phyloP scores from a whole-genome alignment of 2,888 invertebrate genomes.

The Encarsia formosa region DNA sequence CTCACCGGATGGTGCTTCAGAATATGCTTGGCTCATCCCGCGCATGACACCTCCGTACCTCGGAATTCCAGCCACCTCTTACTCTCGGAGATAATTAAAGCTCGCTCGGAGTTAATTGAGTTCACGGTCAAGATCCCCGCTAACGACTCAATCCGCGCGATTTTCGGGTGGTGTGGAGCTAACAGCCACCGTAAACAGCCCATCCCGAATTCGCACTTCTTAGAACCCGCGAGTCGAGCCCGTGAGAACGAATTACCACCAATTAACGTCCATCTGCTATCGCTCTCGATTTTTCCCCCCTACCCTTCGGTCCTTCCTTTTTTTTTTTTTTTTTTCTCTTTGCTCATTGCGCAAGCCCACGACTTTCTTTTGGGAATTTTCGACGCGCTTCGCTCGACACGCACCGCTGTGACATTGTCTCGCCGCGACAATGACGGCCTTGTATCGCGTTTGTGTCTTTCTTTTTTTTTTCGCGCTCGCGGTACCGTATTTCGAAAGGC shows the following conservation, averaged over 20 bases:
- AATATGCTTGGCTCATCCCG: not conserved
- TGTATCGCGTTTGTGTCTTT: conserved; percentile 5
- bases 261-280: conserved; percentile 49
- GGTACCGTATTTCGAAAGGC: conserved; percentile 13
- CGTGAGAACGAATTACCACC: conserved; percentile 50
- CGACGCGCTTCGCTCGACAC: not conserved
- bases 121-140: conserved; percentile 24
- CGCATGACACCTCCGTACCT: conserved; percentile 7
- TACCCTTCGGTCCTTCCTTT: not conserved
- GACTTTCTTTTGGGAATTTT: not conserved
- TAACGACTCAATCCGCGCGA: not conserved
- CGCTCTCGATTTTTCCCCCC: no score
- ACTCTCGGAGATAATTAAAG: conserved; percentile 23
- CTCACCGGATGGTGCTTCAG: conserved; percentile 18
- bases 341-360: not conserved
- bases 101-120: conserved; percentile 25
- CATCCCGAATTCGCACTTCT: no score
- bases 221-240: conserved; percentile 30
- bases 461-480: not conserved
- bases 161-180: no score
- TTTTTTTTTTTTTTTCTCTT: conserved; percentile 3
- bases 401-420: conserved; percentile 17
- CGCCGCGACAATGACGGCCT: conserved; percentile 19
- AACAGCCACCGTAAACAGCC: no score
- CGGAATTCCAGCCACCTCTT: not conserved